These are phyloP conservation scores for Ascaphus truei DNA, from an alignment of 2,113 vertebrate species.

Conservation along the genomic window DNA sequence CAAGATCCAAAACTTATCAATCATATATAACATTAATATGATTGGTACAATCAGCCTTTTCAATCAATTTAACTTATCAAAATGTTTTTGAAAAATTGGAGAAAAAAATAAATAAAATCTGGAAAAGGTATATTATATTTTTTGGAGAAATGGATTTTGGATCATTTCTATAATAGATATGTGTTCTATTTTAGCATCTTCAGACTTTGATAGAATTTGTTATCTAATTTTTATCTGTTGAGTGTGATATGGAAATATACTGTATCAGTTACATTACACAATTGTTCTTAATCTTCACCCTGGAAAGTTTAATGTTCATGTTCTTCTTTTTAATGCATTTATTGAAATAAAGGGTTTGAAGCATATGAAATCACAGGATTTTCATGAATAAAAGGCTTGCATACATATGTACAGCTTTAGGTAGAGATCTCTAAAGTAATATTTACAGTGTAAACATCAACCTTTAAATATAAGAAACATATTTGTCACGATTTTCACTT, in stretches of 20 bases:
- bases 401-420: conserved; percentile 66
- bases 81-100: conserved; percentile 25
- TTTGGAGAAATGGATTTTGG: conserved; percentile 2
- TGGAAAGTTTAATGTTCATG: conserved; percentile 42
- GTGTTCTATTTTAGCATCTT: conserved; percentile 12
- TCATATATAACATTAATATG: conserved; percentile 35
- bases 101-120: conserved; percentile 14
- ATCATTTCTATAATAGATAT: conserved; percentile 2
- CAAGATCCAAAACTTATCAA: conserved; percentile 19
- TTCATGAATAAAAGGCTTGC: conserved; percentile 55
- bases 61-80: conserved; percentile 22
- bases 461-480: conserved; percentile 70
- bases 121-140: not conserved
- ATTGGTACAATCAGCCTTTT: conserved; percentile 30
- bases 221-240: not conserved
- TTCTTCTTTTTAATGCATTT: conserved; percentile 66
- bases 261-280: not conserved
- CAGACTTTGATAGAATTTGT: not conserved
- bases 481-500: conserved; percentile 73
- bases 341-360: conserved; percentile 71
- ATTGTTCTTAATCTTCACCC: not conserved
- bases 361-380: conserved; percentile 61
- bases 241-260: not conserved
- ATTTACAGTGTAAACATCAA: conserved; percentile 90
- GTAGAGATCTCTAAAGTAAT: conserved; percentile 64